Percentiles rank a stretch among this genome's conserved stretches.
Conservation (phyloP, 2,113 vertebrate genomes). For the Pseudorasbora parva region DNA sequence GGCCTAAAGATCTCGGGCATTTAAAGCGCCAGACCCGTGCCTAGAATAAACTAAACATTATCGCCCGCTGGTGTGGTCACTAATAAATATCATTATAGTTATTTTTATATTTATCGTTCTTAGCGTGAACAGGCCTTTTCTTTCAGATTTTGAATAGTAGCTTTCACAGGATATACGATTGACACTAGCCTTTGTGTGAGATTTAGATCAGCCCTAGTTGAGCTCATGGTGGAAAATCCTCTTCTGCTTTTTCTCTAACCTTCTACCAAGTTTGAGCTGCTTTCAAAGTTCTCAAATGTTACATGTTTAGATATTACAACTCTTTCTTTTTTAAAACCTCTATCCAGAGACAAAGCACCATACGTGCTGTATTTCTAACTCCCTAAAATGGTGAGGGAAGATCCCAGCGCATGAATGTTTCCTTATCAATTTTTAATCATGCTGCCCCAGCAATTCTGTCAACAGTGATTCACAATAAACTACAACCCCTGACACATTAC, state of each 20-base stretch:
- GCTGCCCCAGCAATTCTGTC: constrained; percentile 76
- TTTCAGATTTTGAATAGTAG: background rate
- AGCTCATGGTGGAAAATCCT: background rate
- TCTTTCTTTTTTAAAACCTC: background rate
- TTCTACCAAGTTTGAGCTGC: background rate
- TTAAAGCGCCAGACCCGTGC: too few species aligned
- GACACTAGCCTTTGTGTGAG: background rate
- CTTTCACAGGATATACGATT: background rate
- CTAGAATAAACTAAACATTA: too few species aligned
- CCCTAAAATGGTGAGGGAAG: constrained; percentile 82
- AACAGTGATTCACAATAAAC: constrained; percentile 79
- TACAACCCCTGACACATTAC: constrained; percentile 79
- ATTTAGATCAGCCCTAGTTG: background rate
- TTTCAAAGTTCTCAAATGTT: background rate
- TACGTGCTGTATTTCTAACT: background rate
- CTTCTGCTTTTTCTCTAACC: background rate
- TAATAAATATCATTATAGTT: too few species aligned
- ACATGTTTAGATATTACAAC: background rate
- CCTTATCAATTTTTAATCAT: constrained; percentile 87
- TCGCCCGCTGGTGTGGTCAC: too few species aligned
- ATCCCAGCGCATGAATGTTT: constrained; percentile 75
- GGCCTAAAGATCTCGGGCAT: too few species aligned
- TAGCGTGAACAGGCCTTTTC: too few species aligned
- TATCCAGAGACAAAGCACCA: background rate
- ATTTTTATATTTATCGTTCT: too few species aligned